Percentiles rank a stretch among this genome's conserved stretches.
Conservation (phyloP, 1,140 invertebrate genomes). For the Zophobas morio region DNA sequence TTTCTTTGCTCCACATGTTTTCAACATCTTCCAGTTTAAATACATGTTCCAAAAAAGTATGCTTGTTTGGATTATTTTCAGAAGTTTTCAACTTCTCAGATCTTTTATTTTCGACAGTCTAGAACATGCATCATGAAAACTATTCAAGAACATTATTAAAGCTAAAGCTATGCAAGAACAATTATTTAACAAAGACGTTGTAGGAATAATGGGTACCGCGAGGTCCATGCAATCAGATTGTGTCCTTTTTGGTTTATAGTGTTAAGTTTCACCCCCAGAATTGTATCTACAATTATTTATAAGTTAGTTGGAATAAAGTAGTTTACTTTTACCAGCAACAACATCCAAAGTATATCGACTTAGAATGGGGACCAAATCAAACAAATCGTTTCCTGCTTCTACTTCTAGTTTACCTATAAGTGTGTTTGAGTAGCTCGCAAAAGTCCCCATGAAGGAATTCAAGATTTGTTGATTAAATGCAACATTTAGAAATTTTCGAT, state of each 20-base stretch:
- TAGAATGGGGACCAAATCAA: constrained; percentile 43
- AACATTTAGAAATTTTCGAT: constrained; percentile 56
- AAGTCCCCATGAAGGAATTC: constrained; percentile 53
- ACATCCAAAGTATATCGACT: constrained; percentile 44
- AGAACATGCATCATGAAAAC: background rate
- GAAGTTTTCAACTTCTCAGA: background rate
- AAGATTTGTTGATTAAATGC: constrained; percentile 56
- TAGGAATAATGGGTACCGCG: no score
- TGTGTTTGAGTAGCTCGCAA: constrained; percentile 49
- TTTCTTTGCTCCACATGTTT: constrained; percentile 19
- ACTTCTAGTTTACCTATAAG: constrained; percentile 52
- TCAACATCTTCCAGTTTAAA: constrained; percentile 58
- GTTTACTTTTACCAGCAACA: constrained; percentile 44
- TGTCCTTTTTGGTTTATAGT: constrained; percentile 16
- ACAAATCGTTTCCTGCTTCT: constrained; percentile 22
- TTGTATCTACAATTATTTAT: constrained; percentile 42
- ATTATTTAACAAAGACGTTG: no score
- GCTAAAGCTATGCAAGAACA: background rate
- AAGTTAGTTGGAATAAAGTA: background rate
- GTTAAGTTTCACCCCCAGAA: constrained; percentile 45
- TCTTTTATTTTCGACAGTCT: background rate
- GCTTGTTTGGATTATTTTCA: constrained; percentile 22
- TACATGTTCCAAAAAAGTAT: constrained; percentile 54
- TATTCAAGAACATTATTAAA: no score
- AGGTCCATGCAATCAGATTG: constrained; percentile 16